Evolutionary conservation across 2,797 vertebrate species (phyloP), one percentile per base, ranked within the genome.

Genomic region (Leuciscus waleckii): DNA sequence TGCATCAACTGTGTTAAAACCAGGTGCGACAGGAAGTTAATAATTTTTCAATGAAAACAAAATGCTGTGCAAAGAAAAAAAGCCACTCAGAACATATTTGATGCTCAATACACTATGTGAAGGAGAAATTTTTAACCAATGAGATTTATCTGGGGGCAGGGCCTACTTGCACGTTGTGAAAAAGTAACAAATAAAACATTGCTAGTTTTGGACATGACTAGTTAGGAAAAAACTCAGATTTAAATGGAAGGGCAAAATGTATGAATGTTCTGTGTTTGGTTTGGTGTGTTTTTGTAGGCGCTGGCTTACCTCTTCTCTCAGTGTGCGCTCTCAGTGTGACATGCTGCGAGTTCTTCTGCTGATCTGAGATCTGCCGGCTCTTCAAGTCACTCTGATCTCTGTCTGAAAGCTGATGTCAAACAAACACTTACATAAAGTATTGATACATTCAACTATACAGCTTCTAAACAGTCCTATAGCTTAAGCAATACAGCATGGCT

Each of bases 361-460:
- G 86, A 83, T 84, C 83, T 26, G 83, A 9, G 61, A 76, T 74
- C 14, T 79, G 56, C 58, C 54, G 85, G 68, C 67, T 75, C 83
- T 88, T 87, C n/a, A 74, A 68, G 39, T 89, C 70, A 86, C 65
- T 84, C 39, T 85, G 86, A 5, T 68, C 26, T 58, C 29, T 85
- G 56, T 83, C 88, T 82, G 89, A 81, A 88, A 89, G 79, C 89
- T 90, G 71, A 78, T 35, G 73, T 49, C 23, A 81, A 58, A 63
- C 21, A 61, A 82, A 82, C 23, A 69, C 19, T 56, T 29, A 70
- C 23, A 84, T 41, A 39, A 73, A 58, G 49, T 16, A 29, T 19
- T 14, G 39, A 73, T 86, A 43, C 54, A 75, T 46, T 67, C 39
- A 58, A 75, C 21, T 56, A 11, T 19, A 23, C 26, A 80, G 63